These are phyloP conservation scores for Maniola jurtina DNA, from an alignment of 1,140 invertebrate genomes.

Conservation along the genomic window DNA sequence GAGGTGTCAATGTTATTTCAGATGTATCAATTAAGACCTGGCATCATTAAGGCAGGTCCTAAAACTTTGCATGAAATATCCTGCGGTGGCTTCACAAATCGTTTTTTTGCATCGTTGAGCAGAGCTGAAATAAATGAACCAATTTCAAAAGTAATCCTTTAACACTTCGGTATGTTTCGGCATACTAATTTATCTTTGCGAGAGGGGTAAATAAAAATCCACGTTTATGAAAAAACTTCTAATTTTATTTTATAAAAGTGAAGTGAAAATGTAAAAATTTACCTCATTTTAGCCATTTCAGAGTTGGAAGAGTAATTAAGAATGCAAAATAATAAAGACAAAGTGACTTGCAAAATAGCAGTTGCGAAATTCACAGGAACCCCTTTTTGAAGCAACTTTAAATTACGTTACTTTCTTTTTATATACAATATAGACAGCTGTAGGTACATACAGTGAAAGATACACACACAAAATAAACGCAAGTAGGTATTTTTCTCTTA, in stretches of 20 bases:
- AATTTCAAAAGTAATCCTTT: conserved; percentile 10
- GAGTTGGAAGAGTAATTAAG: conserved; percentile 2
- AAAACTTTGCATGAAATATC: neutral
- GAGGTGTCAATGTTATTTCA: neutral
- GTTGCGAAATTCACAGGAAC: neutral
- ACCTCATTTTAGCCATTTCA: neutral
- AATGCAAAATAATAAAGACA: conserved; percentile 1
- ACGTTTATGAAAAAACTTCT: conserved; percentile 2
- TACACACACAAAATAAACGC: too few relatives aligned
- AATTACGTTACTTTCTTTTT: too few relatives aligned
- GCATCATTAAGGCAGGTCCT: neutral
- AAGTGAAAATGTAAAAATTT: neutral
- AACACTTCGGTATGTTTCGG: conserved; percentile 6
- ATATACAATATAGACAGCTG: too few relatives aligned
- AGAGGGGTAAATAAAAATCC: conserved; percentile 1
- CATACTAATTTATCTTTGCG: conserved; percentile 10
- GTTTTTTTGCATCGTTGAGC: neutral
- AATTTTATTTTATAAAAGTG: neutral
- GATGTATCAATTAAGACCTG: too few relatives aligned
- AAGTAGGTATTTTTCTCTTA: too few relatives aligned
- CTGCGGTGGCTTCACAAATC: conserved; percentile 1
- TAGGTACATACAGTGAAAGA: too few relatives aligned
- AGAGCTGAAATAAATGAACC: conserved; percentile 9
- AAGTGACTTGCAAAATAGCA: neutral
- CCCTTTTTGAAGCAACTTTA: neutral